phyloP scores from a whole-genome alignment of 1,140 invertebrate genomes.

The Heliconius eleuchia region DNA sequence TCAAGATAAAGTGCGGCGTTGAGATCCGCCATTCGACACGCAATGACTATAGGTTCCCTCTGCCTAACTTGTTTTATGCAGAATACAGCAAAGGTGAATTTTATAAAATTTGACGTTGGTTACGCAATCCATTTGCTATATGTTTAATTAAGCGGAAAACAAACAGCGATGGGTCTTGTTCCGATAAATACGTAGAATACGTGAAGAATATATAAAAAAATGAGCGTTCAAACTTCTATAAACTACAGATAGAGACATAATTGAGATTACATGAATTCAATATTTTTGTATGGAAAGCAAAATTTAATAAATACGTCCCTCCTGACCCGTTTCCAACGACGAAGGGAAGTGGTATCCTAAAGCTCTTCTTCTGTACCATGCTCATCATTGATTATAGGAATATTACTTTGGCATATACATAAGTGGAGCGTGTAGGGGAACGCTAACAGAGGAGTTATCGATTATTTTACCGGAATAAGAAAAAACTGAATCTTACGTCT shows the following conservation, averaged over 20 bases:
- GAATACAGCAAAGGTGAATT: no score
- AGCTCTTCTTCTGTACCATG: constrained; percentile 3
- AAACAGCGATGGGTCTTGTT: neutral
- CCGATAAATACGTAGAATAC: neutral
- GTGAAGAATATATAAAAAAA: neutral
- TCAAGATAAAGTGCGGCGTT: no score
- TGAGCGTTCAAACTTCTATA: neutral
- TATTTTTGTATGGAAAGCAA: constrained; percentile 13
- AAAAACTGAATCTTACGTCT: no score
- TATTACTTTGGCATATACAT: neutral
- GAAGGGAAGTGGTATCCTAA: constrained; percentile 10
- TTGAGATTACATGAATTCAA: neutral
- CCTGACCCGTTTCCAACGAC: constrained; percentile 13
- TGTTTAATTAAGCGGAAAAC: no score
- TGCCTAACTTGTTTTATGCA: no score
- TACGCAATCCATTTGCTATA: no score
- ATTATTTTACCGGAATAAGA: no score
- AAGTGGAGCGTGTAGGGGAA: no score
- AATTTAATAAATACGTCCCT: constrained; percentile 19
- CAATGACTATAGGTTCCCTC: no score
- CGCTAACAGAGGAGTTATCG: no score
- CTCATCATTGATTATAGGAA: neutral
- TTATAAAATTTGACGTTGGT: no score
- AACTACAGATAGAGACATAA: constrained; percentile 2
- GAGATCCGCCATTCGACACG: no score